Percentiles rank a stretch among this genome's conserved stretches.
phyloP scores from a whole-genome alignment of 2,888 invertebrate species.

The Sceliomorpha sp. region DNA sequence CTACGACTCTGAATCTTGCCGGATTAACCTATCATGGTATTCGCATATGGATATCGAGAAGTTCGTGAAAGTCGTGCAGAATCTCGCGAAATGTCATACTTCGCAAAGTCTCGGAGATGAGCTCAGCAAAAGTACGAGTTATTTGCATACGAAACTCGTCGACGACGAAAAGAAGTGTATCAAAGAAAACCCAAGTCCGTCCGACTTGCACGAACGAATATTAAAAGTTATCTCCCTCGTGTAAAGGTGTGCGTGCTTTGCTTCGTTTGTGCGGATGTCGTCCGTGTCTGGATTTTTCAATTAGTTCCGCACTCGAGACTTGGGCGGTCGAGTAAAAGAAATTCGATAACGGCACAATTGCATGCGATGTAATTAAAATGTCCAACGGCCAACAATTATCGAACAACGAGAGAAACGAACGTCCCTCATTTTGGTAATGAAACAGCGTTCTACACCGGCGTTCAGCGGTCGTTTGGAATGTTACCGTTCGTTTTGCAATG shows the following conservation, averaged over 20 bases:
- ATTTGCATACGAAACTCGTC: constrained; percentile 56
- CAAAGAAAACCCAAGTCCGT: constrained; percentile 38
- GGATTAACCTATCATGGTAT: constrained; percentile 39
- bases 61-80: constrained; percentile 46
- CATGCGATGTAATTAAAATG: constrained; percentile 43
- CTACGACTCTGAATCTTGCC: constrained; percentile 15
- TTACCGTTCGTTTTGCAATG: too few species aligned
- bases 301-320: constrained; percentile 46
- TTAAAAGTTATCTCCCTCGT: constrained; percentile 50
- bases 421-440: constrained; percentile 33
- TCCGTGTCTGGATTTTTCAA: constrained; percentile 45
- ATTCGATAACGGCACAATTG: constrained; percentile 43
- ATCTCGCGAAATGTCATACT: constrained; percentile 51
- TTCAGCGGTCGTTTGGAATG: constrained; percentile 31
- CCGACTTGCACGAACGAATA: constrained; percentile 51
- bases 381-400: constrained; percentile 47
- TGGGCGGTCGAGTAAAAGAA: constrained; percentile 41
- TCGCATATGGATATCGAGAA: constrained; percentile 48
- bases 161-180: constrained; percentile 39
- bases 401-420: constrained; percentile 39
- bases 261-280: constrained; percentile 44
- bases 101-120: constrained; percentile 53
- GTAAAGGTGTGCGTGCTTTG: constrained; percentile 24
- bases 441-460: constrained; percentile 17
- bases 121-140: constrained; percentile 49